Base-by-base conservation (phyloP, 2,113 vertebrate genomes). In the Cryptotis parvus region DNA sequence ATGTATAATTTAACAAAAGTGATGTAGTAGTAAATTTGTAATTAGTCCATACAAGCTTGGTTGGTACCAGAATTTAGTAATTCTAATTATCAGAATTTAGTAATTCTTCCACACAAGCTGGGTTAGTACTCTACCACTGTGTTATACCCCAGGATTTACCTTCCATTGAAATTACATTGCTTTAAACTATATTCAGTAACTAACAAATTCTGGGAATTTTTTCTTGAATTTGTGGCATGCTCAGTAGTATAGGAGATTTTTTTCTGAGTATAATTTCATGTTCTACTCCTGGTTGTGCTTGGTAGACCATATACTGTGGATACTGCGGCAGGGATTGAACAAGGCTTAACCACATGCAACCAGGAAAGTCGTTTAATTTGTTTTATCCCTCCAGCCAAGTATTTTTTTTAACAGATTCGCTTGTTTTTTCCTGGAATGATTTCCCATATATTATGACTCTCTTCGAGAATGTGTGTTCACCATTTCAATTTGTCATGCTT, bases 341-440 rank as follows among this genome's bases (percentile, higher is more conserved):
- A 9, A 49, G 45, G 45, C 10, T 49, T 14, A 49, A 14, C 45
- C 45, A 49, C 45, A 49, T 49, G 45, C 45, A 49, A 49, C 45
- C 45, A 49, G 9, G 45, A 49, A 49, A 49, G 45, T 49, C 10
- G 14, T 14, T 49, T 49, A 49, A 49, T 49, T 14, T 49, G 45
- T 49, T 49, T 7, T 49, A 49, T 49, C 45, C 14, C 45, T 49
- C 45, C 45, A 49, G 45, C 9, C 45, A 1, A 76, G 37, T 12
- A n/a, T 72, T 89, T 87, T 73, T 95, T 81, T 85, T 31, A 74
- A 43, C 87, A 91, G n/a, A 1, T 52, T 75, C 49, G 7, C 3
- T 35, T 6, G 76, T 52, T 90, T 92, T 85, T 4, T 31, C 65
- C 4, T 55, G 39, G 24, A 63, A 18, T 55, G 61, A 24, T 74